Evolutionary conservation across 1,140 invertebrate species (phyloP).

Genomic region (Araneus ventricosus): DNA sequence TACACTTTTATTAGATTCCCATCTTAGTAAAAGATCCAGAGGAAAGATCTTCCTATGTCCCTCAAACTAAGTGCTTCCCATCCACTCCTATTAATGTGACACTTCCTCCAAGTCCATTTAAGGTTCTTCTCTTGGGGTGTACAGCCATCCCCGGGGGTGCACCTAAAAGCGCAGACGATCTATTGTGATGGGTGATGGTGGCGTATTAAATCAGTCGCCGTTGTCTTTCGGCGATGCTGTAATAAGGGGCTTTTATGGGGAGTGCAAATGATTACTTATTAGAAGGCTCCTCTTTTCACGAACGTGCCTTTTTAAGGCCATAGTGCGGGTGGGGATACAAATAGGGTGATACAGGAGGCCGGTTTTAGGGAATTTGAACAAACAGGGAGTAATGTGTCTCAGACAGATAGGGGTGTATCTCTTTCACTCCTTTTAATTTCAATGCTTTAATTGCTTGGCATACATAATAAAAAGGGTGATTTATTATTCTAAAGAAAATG

Average conservation of each 20-base stretch:
- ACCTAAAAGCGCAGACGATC: conserved; percentile 34
- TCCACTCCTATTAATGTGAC: conserved; percentile 33
- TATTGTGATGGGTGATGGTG: conserved; percentile 10
- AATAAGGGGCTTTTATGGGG: conserved; percentile 18
- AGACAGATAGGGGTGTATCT: not conserved
- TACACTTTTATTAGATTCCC: not conserved
- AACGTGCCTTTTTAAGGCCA: not conserved
- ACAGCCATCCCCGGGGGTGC: not conserved
- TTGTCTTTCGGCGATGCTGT: not conserved
- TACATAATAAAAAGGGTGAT: not conserved
- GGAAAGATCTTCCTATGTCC: not conserved
- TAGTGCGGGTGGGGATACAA: not conserved
- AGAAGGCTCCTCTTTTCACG: not conserved
- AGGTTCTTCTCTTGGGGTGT: not conserved
- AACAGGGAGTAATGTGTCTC: not conserved
- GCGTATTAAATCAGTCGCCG: conserved; percentile 37
- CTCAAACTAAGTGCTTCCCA: not conserved
- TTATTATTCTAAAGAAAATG: no score
- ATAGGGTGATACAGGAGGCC: not conserved
- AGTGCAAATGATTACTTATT: conserved; percentile 20
- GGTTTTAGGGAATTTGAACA: not conserved
- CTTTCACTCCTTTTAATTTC: not conserved
- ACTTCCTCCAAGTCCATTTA: conserved; percentile 19
- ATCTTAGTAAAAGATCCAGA: not conserved
- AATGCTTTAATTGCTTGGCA: not conserved